phyloP scores from a whole-genome alignment of 1,140 invertebrate species.

The Drosophila nikananu region DNA sequence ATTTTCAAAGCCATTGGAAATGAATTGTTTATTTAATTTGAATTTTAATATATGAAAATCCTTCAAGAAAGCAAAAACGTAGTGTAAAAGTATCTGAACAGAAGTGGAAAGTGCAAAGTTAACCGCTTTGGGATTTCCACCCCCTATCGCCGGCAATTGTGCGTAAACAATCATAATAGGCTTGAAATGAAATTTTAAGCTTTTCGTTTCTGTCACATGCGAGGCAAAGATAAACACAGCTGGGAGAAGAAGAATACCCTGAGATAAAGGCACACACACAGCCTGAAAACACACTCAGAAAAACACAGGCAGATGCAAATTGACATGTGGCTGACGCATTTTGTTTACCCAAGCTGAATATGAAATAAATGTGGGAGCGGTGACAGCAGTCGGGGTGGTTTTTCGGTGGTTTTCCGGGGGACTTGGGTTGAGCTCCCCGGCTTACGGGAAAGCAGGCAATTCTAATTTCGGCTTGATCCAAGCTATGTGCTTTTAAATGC shows the following conservation, averaged over 20 bases:
- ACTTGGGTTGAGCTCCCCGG: constrained; percentile 23
- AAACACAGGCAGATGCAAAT: constrained; percentile 39
- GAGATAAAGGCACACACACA: constrained; percentile 24
- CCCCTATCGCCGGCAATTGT: constrained; percentile 26
- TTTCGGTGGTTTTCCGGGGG: constrained; percentile 2
- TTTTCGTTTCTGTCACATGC: constrained; percentile 55
- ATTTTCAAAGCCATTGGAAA: no score
- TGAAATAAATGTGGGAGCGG: constrained; percentile 55
- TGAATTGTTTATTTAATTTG: no score
- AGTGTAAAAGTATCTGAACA: not conserved
- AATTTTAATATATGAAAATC: no score
- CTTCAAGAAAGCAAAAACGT: no score
- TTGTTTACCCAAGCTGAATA: constrained; percentile 74
- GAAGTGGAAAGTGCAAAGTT: constrained; percentile 20
- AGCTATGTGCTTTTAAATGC: constrained; percentile 40
- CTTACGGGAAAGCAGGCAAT: constrained; percentile 32
- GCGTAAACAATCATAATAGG: constrained; percentile 67
- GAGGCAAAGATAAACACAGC: constrained; percentile 43
- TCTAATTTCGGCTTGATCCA: constrained; percentile 43
- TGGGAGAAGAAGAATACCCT: not conserved
- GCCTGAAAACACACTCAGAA: constrained; percentile 1
- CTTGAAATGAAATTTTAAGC: constrained; percentile 68
- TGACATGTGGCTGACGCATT: constrained; percentile 70
- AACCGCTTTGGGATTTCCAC: constrained; percentile 18
- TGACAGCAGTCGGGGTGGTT: constrained; percentile 13